Base-by-base conservation (phyloP, 2,888 invertebrate species). In the Cephus rjabovi region DNA sequence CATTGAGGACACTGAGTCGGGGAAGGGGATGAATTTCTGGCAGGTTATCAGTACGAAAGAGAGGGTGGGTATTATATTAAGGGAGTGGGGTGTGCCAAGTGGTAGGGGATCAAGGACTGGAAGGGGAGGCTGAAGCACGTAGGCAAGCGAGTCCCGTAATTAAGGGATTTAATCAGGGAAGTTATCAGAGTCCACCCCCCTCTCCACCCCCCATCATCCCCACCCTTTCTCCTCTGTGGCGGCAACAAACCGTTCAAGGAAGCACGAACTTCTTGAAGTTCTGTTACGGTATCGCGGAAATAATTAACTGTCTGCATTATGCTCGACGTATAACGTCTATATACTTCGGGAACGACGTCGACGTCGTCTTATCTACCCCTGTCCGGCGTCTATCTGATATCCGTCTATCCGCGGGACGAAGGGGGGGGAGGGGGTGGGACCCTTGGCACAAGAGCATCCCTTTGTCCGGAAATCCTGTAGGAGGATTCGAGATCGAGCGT, bases 101-200 rank as follows among this genome's bases (percentile, higher is more conserved):
- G 23, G 23, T 56, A 56, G 40, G 40, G 40, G 40, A 23, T 56
- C 23, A 56, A 23, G 40, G 40, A 23, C 23, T 40, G 23, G 40
- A 56, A 56, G 40, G 40, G 23, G 40, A 40, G 40, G 23, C 15
- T 56, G 71, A 34, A 71, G 71, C 31, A 34, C 71, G 71, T 15
- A 34, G 71, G 31, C 37, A 31, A 34, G 33, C 37, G 68, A 35
- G 76, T 34, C 23, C 70, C 74, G 69, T 77, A 77, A 76, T 80
- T 70, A 83, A 82, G 82, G 82, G 83, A 87, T 85, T 87, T 87
- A 86, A 87, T 87, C 85, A 82, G 81, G 68, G 78, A 83, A 85
- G 82, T 84, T 85, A 84, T 86, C 86, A 80, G 80, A 75, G 74
- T 73, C 56, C 74, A 76, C 74, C 76, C 75, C 76, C 74, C 70